Percentiles rank a stretch among this genome's conserved stretches.
These are phyloP conservation scores for Meriones psammophilus DNA, from an alignment of 2,797 vertebrate species.

Conservation along the genomic window DNA sequence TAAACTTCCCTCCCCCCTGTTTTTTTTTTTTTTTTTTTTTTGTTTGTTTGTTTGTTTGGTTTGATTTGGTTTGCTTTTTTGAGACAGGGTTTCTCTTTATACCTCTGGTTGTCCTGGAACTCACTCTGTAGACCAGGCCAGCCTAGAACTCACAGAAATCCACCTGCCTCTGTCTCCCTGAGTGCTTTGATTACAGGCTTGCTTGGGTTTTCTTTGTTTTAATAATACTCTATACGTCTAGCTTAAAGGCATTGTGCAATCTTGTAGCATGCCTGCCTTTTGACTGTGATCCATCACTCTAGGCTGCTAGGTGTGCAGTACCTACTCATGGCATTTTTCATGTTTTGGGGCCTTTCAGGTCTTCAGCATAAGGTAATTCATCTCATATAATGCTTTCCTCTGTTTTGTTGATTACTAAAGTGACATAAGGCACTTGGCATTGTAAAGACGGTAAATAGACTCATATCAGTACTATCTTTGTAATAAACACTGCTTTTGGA, in stretches of 20 bases:
- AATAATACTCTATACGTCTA: not conserved
- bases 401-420: conserved; percentile 10
- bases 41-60: no score
- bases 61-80: no score
- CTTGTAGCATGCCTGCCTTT: not conserved
- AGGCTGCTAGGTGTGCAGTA: not conserved
- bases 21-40: no score
- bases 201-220: not conserved
- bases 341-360: not conserved
- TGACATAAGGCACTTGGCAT: not conserved
- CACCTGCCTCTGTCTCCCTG: no score
- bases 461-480: not conserved
- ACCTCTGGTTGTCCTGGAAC: no score
- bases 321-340: not conserved
- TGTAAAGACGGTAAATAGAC: not conserved
- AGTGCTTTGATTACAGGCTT: no score
- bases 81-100: no score
- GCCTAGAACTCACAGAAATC: no score
- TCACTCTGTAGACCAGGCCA: no score
- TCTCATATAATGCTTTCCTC: not conserved
- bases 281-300: not conserved
- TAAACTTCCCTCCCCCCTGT: no score
- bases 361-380: not conserved
- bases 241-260: not conserved
- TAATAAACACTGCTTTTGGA: not conserved